Base-by-base conservation (phyloP, 2,888 invertebrate genomes). In the Aromia moschata region DNA sequence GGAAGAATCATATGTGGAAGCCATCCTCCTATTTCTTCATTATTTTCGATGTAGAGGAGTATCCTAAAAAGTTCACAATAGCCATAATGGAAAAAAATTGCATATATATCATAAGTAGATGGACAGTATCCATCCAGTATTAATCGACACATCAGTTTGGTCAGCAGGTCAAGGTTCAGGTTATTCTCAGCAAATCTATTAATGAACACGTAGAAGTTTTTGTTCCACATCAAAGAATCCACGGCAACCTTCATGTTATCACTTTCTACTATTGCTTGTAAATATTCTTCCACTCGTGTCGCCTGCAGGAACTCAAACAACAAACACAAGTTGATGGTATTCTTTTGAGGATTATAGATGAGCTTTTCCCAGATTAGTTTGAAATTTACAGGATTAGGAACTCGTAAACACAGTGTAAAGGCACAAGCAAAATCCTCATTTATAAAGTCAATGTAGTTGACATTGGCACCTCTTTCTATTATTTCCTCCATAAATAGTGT, bases 381-480 rank as follows among this genome's bases (percentile, higher is more conserved):
- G 47, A 71, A 71, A 2, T 70, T 69, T n/a, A 61, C 14, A 15
- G 38, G 30, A 40, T 69, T 60, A 1, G 68, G 67, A n/a, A 64
- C 49, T 11, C 45, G 41, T 14, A 67, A 37, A 38, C 67, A 71
- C 37, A 60, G 53, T 11, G 14, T 7, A 51, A 62, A 65, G 11
- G 61, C 55, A 52, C 60, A 56, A 14, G 40, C 30, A 14, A 40
- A 25, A 10, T 52, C 33, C 7, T 58, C 51, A n/a, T 61, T 17
- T 17, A 16, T 7, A 30, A 17, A 17, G 11, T 52, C 52, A 7
- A 7, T 25, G 20, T 61, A 60, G 55, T 69, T 67, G 10, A 73
- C 65, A 53, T 69, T 61, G 9, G 65, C 72, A 18, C 71, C 71
- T 59, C 63, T 63, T n/a, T 68, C 47, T 12, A 74, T 65, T 38